Conservation (phyloP, 2,888 invertebrate species). For the Cerceris ruficornis region DNA sequence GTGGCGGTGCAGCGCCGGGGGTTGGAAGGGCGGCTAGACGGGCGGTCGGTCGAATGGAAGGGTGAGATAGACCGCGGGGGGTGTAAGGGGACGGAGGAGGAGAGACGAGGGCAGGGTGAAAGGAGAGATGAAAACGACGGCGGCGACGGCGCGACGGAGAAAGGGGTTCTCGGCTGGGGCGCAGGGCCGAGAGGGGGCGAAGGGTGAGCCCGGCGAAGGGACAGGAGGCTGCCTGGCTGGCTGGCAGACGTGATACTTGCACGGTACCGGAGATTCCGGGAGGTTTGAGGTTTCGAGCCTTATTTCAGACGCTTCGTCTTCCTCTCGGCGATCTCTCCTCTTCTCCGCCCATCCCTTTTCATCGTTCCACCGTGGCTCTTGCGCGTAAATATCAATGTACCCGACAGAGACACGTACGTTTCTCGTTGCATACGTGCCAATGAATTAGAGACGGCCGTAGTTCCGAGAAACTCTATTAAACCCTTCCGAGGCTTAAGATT, state of each 20-base stretch:
- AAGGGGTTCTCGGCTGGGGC: conserved; percentile 47
- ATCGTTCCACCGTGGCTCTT: conserved; percentile 15
- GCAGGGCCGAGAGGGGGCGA: conserved; percentile 6
- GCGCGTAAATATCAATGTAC: conserved; percentile 40
- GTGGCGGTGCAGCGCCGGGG: conserved; percentile 44
- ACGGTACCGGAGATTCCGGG: conserved; percentile 63
- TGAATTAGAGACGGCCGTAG: not conserved
- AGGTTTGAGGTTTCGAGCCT: conserved; percentile 67
- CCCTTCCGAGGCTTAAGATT: no score
- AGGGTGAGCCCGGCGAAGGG: conserved; percentile 18
- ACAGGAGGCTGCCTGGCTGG: conserved; percentile 30
- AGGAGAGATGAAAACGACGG: conserved; percentile 68
- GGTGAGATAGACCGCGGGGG: conserved; percentile 43
- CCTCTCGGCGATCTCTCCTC: conserved; percentile 49
- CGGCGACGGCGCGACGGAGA: conserved; percentile 56
- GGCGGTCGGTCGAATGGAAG: conserved; percentile 56
- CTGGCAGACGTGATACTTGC: conserved; percentile 64
- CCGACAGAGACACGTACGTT: conserved; percentile 17
- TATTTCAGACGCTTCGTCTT: conserved; percentile 62
- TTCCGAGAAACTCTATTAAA: not conserved
- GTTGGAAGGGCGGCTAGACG: conserved; percentile 60
- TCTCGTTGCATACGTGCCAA: not conserved
- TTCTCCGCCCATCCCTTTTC: conserved; percentile 16
- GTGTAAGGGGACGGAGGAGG: conserved; percentile 19
- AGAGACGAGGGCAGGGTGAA: conserved; percentile 57